Percentiles rank a stretch among this genome's conserved stretches.
phyloP scores from a whole-genome alignment of 1,140 invertebrate genomes.

The Solenopsis fugax region DNA sequence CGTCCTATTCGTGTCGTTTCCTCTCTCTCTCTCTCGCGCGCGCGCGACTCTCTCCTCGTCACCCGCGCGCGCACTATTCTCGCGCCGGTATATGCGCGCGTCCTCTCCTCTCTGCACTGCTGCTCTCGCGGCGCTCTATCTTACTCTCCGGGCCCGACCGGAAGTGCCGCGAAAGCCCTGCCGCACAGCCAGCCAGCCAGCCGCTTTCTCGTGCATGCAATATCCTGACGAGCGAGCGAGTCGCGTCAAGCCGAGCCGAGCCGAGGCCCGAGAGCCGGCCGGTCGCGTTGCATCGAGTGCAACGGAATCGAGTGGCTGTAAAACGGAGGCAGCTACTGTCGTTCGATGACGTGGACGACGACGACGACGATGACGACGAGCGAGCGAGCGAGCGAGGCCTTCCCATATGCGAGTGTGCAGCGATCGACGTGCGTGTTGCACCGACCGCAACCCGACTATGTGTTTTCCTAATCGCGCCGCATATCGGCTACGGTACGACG shows the following conservation, averaged over 20 bases:
- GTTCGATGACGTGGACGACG: constrained; percentile 36
- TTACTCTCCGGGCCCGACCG: constrained; percentile 43
- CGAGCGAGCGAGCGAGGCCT: not conserved
- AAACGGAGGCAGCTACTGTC: constrained; percentile 10
- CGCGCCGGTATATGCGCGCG: not conserved
- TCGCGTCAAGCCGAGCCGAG: not conserved
- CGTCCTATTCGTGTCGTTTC: constrained; percentile 42
- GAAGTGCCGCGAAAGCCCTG: constrained; percentile 46
- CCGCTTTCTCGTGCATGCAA: constrained; percentile 57
- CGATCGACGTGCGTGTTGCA: constrained; percentile 40
- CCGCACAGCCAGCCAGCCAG: not conserved
- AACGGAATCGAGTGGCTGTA: constrained; percentile 10
- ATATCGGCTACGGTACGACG: constrained; percentile 31
- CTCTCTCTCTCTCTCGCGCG: constrained; percentile 16
- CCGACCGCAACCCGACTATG: constrained; percentile 28
- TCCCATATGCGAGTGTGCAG: not conserved
- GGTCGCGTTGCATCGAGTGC: constrained; percentile 1
- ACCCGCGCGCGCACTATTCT: not conserved
- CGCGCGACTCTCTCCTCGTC: constrained; percentile 5
- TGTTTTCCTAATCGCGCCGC: constrained; percentile 51
- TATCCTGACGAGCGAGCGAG: constrained; percentile 31
- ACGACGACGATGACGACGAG: too few relatives aligned
- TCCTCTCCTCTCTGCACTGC: constrained; percentile 5
- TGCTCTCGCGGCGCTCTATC: constrained; percentile 10
- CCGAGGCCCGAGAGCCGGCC: not conserved